phyloP scores from a whole-genome alignment of 2,888 invertebrate species.

The Octodonta nipae region DNA sequence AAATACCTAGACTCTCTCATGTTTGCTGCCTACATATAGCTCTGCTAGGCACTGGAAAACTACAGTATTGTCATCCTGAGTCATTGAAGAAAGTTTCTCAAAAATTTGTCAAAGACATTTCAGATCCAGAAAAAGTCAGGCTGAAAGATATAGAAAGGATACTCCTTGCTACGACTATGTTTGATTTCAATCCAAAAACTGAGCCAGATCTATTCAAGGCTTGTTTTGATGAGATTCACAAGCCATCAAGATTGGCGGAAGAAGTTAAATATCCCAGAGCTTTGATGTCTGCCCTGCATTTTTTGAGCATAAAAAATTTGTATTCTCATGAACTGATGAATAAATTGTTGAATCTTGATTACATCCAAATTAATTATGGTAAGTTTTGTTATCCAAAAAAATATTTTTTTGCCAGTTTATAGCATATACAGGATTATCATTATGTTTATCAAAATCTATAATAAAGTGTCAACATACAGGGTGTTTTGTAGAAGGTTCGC shows the following conservation, averaged over 20 bases:
- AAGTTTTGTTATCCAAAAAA: conserved; percentile 24
- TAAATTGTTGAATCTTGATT: conserved; percentile 43
- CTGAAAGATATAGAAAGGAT: conserved; percentile 67
- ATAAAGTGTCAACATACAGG: no score
- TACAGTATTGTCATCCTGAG: conserved; percentile 36
- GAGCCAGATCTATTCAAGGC: conserved; percentile 34
- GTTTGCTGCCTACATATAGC: conserved; percentile 53
- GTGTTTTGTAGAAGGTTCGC: no score
- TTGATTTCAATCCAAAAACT: conserved; percentile 43
- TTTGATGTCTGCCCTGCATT: conserved; percentile 47
- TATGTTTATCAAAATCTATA: no score
- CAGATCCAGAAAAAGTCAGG: conserved; percentile 32
- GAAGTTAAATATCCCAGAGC: conserved; percentile 44
- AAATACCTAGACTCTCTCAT: conserved; percentile 46
- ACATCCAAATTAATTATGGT: conserved; percentile 43
- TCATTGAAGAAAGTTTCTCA: conserved; percentile 40
- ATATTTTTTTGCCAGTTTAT: no score
- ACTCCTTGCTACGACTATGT: conserved; percentile 46
- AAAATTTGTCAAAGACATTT: conserved; percentile 38
- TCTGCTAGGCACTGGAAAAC: conserved; percentile 44
- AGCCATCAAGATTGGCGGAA: conserved; percentile 42
- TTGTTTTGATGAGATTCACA: conserved; percentile 39
- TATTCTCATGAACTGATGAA: conserved; percentile 48
- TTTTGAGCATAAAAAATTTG: conserved; percentile 42
- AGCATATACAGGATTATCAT: no score